Percentiles rank a stretch among this genome's conserved stretches.
Evolutionary conservation across 2,113 vertebrate species (phyloP).

Genomic region (Numenius arquata): DNA sequence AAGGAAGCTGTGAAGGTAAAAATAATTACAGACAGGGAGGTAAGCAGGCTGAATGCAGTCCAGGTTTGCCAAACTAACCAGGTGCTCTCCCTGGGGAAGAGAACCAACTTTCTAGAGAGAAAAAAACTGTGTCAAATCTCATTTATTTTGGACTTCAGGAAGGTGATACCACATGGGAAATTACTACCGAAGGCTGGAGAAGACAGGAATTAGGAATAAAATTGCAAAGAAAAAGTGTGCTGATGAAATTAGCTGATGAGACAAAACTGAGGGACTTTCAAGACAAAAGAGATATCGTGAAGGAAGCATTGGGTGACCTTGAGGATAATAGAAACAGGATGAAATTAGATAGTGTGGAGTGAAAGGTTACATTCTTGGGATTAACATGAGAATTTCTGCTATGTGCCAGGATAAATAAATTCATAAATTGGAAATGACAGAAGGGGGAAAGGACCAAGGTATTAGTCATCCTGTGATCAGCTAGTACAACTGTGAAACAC

Average conservation of each 20-base stretch:
- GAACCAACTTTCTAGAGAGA: neutral
- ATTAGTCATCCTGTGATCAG: slow-evolving; percentile 27
- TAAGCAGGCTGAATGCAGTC: fast-evolving
- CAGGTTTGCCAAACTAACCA: neutral
- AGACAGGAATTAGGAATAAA: slow-evolving; percentile 11
- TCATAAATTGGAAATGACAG: slow-evolving; percentile 17
- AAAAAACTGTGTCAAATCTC: neutral
- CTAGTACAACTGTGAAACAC: neutral
- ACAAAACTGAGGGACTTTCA: neutral
- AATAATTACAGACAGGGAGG: neutral
- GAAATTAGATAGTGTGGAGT: neutral
- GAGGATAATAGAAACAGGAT: slow-evolving; percentile 8
- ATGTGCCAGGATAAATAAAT: slow-evolving; percentile 19
- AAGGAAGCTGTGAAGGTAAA: neutral
- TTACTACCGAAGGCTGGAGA: neutral
- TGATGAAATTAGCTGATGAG: slow-evolving; percentile 17
- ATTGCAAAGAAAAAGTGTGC: neutral
- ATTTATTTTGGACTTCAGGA: slow-evolving; percentile 26
- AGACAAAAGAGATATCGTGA: neutral
- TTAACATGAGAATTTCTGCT: slow-evolving; percentile 25
- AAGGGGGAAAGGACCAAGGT: neutral
- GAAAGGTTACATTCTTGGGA: slow-evolving; percentile 8
- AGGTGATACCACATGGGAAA: neutral
- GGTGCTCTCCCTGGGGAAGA: neutral
- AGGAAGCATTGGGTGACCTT: neutral